These are phyloP conservation scores for Palythoa grandiflora DNA, from an alignment of 92 coral and sea anemone species.

Conservation along the genomic window DNA sequence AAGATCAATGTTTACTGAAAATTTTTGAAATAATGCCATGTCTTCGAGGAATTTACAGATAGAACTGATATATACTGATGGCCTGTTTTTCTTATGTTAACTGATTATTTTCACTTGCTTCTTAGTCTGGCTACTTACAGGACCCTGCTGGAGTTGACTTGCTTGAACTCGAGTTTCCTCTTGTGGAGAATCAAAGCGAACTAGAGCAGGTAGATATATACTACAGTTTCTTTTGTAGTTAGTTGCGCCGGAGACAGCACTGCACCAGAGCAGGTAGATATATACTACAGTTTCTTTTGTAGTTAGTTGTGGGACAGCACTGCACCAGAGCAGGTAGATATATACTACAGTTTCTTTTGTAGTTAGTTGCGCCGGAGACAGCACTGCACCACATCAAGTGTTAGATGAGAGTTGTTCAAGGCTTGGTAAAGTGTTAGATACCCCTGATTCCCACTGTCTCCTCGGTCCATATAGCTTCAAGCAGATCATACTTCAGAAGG, in stretches of 20 bases:
- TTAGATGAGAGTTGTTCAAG: too few relatives aligned
- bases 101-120: neutral
- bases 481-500: too few relatives aligned
- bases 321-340: slow-evolving; percentile 53
- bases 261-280: too few relatives aligned
- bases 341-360: neutral
- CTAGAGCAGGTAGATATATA: slow-evolving; percentile 66
- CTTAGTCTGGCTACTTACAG: slow-evolving; percentile 83
- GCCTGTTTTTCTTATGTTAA: neutral
- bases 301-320: neutral
- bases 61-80: neutral
- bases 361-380: neutral
- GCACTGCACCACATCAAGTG: too few relatives aligned
- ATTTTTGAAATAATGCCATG: too few relatives aligned
- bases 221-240: neutral
- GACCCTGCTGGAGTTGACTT: slow-evolving; percentile 94
- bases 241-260: too few relatives aligned
- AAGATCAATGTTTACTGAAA: too few relatives aligned
- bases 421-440: too few relatives aligned
- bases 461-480: too few relatives aligned
- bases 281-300: neutral
- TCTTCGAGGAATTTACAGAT: neutral
- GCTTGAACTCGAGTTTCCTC: slow-evolving; percentile 79
- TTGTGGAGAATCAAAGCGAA: slow-evolving; percentile 38
- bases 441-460: too few relatives aligned